These are phyloP conservation scores for Kobus ellipsiprymnus DNA, from an alignment of 2,113 vertebrate species.

Conservation along the genomic window DNA sequence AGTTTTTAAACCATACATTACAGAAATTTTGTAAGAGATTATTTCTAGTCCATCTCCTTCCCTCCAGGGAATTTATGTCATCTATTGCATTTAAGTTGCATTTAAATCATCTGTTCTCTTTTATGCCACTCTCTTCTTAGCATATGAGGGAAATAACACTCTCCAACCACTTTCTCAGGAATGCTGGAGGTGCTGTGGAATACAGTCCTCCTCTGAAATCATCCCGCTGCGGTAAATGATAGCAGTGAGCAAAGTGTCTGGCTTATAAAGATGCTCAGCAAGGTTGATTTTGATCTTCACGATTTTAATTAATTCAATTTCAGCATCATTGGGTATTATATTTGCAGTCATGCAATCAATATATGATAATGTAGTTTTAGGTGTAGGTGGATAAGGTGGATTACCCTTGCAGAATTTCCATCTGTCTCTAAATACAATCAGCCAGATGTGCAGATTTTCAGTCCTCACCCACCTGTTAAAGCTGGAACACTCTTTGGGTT, in stretches of 20 bases:
- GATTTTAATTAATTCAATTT: neutral
- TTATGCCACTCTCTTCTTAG: neutral
- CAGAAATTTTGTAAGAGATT: neutral
- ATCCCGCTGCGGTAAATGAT: neutral
- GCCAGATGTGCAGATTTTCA: neutral
- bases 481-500: neutral
- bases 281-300: neutral
- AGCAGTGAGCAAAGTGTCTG: neutral
- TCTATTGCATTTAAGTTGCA: neutral
- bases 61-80: neutral
- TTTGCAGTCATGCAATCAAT: neutral
- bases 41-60: neutral
- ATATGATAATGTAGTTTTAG: neutral
- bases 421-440: neutral
- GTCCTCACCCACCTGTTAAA: neutral
- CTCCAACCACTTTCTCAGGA: neutral
- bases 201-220: neutral
- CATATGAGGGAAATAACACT: neutral
- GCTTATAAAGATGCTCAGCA: neutral
- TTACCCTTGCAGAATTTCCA: neutral
- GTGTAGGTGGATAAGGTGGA: neutral
- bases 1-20: neutral
- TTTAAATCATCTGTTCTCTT: neutral
- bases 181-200: no score
- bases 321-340: neutral